Conservation (phyloP, 2,113 vertebrate genomes). For the Shinisaurus crocodilurus region DNA sequence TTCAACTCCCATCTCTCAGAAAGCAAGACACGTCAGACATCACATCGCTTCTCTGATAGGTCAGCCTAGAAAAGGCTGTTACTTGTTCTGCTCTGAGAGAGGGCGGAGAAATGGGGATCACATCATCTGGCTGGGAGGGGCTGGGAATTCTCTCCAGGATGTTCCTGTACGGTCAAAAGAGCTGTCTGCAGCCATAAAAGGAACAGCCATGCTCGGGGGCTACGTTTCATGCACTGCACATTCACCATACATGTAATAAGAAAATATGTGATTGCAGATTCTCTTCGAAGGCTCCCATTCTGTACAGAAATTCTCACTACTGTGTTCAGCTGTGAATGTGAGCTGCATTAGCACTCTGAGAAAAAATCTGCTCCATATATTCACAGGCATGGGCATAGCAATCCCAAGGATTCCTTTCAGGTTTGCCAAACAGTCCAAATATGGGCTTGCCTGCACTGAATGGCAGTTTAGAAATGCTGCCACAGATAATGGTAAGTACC, state of each 20-base stretch:
- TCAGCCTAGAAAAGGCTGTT: background rate
- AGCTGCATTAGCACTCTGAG: background rate
- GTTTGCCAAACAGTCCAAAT: background rate
- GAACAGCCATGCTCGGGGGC: slow-evolving; percentile 21
- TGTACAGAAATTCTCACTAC: background rate
- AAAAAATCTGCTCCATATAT: slow-evolving; percentile 2
- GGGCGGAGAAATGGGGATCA: slow-evolving; percentile 6
- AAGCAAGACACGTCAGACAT: slow-evolving; percentile 43
- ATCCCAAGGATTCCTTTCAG: background rate
- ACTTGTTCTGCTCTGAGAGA: background rate
- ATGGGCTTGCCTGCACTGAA: slow-evolving; percentile 40
- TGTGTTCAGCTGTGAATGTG: background rate
- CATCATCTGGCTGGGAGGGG: slow-evolving; percentile 20
- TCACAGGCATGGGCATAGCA: fast-evolving
- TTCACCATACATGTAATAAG: background rate
- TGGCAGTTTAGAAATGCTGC: slow-evolving; percentile 12
- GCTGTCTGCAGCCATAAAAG: background rate
- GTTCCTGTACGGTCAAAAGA: background rate
- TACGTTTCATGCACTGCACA: background rate
- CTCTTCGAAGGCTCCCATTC: background rate
- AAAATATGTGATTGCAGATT: background rate
- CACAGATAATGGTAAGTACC: slow-evolving; percentile 33
- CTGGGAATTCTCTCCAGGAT: slow-evolving; percentile 1
- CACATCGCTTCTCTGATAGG: slow-evolving; percentile 14
- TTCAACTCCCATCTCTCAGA: slow-evolving; percentile 31